phyloP scores from a whole-genome alignment of 1,140 invertebrate genomes.

The Brachystomella parvula region DNA sequence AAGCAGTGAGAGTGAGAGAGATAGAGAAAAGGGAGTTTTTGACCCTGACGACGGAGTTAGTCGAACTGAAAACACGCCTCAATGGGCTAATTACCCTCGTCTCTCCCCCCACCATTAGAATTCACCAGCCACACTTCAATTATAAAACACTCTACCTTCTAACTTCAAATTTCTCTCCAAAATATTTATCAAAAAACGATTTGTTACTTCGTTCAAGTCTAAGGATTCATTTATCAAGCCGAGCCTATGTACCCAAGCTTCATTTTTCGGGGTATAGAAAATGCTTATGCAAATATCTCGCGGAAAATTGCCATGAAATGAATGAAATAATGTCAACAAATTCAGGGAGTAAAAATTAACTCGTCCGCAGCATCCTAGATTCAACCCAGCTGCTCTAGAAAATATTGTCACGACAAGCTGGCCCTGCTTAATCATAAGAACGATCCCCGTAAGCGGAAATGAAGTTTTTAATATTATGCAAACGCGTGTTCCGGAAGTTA shows the following conservation, averaged over 20 bases:
- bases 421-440: no score
- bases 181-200: not conserved
- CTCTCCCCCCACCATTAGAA: not conserved
- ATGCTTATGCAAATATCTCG: no score
- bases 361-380: no score
- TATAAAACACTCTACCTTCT: not conserved
- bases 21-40: not conserved
- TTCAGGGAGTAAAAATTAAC: no score
- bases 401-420: no score
- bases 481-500: slow-evolving; percentile 26
- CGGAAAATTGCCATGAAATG: no score
- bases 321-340: no score
- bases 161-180: slow-evolving; percentile 2
- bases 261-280: no score
- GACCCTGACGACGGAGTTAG: not conserved
- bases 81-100: not conserved
- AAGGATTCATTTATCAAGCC: not conserved
- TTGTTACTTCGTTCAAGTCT: not conserved
- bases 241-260: not conserved
- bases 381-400: no score
- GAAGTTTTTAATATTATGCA: slow-evolving; percentile 37
- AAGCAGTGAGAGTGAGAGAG: not conserved
- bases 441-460: slow-evolving; percentile 37
- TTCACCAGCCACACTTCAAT: not conserved
- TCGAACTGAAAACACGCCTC: not conserved